These are phyloP conservation scores for Cybosia mesomella DNA, from an alignment of 2,888 invertebrate genomes.

Conservation along the genomic window DNA sequence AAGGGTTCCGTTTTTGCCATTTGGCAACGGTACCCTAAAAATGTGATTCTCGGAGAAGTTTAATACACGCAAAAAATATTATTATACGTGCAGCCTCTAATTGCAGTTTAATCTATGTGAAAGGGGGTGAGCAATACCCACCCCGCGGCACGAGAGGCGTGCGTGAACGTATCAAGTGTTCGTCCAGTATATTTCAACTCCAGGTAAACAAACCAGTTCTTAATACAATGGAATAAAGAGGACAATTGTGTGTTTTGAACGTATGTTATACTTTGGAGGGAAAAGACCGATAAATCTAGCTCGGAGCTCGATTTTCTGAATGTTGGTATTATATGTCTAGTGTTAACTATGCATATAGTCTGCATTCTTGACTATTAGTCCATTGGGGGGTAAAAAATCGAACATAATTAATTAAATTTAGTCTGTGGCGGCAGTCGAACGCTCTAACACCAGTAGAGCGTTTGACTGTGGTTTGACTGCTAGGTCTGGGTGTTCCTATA, in stretches of 20 bases:
- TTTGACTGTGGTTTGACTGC: too few species aligned
- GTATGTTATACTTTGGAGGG: conserved; percentile 33
- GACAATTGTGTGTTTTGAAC: conserved; percentile 29
- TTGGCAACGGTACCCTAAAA: too few species aligned
- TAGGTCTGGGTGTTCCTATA: too few species aligned
- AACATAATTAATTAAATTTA: background rate
- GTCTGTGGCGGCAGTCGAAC: too few species aligned
- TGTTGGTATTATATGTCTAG: conserved; percentile 58
- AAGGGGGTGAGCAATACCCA: conserved; percentile 77
- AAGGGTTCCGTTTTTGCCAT: too few species aligned
- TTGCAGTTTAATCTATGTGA: conserved; percentile 55
- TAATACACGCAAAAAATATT: too few species aligned
- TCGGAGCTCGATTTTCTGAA: conserved; percentile 66
- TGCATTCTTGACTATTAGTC: conserved; percentile 4
- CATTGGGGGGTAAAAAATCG: background rate
- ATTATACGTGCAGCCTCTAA: too few species aligned
- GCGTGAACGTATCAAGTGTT: conserved; percentile 74
- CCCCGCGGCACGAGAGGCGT: conserved; percentile 70
- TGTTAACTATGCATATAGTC: conserved; percentile 15
- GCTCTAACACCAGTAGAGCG: too few species aligned
- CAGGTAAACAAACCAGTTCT: conserved; percentile 26
- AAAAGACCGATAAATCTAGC: conserved; percentile 67
- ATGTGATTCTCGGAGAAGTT: too few species aligned
- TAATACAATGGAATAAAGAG: conserved; percentile 39
- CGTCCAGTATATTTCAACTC: conserved; percentile 48